Evolutionary conservation across 2,113 vertebrate species (phyloP), one percentile per base, ranked within the genome.

Genomic region (Scomber scombrus): DNA sequence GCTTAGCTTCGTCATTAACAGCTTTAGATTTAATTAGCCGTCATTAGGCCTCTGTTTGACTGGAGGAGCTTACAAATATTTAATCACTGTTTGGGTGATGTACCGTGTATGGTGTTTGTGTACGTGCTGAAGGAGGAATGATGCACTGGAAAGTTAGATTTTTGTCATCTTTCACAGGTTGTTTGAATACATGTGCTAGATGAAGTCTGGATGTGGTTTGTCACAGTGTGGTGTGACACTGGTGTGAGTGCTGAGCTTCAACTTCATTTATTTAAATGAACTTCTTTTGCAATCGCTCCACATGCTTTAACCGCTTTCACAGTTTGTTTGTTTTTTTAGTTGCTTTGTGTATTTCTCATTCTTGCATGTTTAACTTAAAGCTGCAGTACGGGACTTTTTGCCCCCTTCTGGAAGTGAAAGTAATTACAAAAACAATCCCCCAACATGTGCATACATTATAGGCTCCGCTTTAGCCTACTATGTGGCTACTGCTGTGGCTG

Each of bases 11-110:
- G 54, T 94, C 92, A 92, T 95, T 94, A 94, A 75, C 76, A 77
- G 88, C 78, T 93, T 94, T 89, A 89, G 76, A 89, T 93, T 91
- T 89, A 94, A 95, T 95, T 93, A 93, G 88, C 79, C 65, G 23
- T 90, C 91, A 92, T 91, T 93, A 94, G 85, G 83, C 83, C 34
- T 83, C 31, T 80, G 86, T 88, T 93, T 91, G 91, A 90, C 84
- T 71, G 81, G 13, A 47, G 55, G 67, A 85, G 83, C 74, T 86
- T 76, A 88, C 90, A 90, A 84, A 92, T 90, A 86, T 93, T 91
- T 86, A 88, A 92, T 88, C 88, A 78, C 81, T 66, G 71, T 88
- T 92, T 90, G 70, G 70, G 52, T 65, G 68, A 84, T 76, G 83
- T 68, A 55, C n/a, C 46, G 21, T 75, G 64, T 55, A 16, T 45